These are phyloP conservation scores for Barypeithes pellucidus DNA, from an alignment of 2,888 invertebrate genomes.

Conservation along the genomic window DNA sequence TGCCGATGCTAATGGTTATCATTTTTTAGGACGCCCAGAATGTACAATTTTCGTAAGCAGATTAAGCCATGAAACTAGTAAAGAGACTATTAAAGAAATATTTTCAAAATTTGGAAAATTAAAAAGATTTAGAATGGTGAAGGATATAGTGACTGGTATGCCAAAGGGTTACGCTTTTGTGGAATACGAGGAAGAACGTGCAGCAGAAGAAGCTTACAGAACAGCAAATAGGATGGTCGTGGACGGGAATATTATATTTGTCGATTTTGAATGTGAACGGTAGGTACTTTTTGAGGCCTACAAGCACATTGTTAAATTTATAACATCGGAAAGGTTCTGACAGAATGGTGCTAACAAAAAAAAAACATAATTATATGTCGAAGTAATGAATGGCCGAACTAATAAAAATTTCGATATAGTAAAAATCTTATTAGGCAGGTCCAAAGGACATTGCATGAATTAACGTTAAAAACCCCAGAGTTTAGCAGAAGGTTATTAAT, in stretches of 20 bases:
- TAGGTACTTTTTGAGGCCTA: conserved; percentile 4
- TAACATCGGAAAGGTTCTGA: no score
- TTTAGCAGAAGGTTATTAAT: no score
- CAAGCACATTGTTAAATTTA: no score
- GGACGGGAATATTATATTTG: conserved; percentile 81
- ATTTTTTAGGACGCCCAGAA: conserved; percentile 72
- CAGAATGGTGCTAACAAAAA: no score
- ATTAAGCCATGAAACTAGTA: conserved; percentile 80
- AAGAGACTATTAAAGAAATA: conserved; percentile 73
- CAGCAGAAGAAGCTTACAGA: conserved; percentile 77
- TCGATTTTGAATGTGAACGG: conserved; percentile 85
- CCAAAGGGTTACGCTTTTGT: conserved; percentile 88
- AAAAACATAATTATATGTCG: no score
- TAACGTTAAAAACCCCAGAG: no score
- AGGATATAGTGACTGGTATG: conserved; percentile 85
- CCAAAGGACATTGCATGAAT: no score
- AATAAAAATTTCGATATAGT: no score
- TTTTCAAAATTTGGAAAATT: conserved; percentile 80
- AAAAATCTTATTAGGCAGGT: no score
- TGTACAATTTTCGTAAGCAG: conserved; percentile 84
- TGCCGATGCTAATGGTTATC: no score
- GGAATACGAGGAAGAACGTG: conserved; percentile 79
- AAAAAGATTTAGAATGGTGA: conserved; percentile 77
- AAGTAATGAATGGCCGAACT: no score
- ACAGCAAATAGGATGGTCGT: conserved; percentile 76